A percentile compares a stretch with the other conserved stretches of the same genome.
Evolutionary conservation across 2,888 invertebrate species (phyloP).

Genomic region (Sicus ferrugineus): DNA sequence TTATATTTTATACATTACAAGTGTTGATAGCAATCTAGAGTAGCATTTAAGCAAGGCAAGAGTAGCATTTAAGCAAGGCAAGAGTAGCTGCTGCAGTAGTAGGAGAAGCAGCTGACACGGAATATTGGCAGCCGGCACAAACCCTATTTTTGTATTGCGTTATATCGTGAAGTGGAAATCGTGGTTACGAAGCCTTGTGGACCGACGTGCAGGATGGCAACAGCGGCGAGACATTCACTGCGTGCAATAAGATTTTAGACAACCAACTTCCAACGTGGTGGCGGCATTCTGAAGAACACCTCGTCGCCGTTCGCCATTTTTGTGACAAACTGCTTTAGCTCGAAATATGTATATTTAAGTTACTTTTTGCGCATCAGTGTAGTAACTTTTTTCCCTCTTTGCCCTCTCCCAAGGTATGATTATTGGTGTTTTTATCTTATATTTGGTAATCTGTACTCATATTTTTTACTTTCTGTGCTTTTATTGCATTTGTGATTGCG

Average conservation of each 20-base stretch:
- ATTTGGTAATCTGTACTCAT: conserved; percentile 25
- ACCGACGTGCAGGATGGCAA: conserved; percentile 18
- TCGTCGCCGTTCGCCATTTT: conserved; percentile 52
- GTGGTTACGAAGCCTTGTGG: no score
- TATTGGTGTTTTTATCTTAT: conserved; percentile 4
- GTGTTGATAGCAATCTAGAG: conserved; percentile 22
- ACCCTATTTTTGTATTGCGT: no score
- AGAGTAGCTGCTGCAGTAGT: neutral
- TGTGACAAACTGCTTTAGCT: neutral
- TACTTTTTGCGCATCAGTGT: conserved; percentile 4
- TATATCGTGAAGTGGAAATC: no score
- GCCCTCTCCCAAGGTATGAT: neutral
- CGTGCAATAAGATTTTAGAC: conserved; percentile 18
- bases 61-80: conserved; percentile 14
- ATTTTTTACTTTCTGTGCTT: no score
- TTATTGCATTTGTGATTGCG: conserved; percentile 15
- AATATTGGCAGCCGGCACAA: no score
- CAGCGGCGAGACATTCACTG: conserved; percentile 20
- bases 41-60: conserved; percentile 18
- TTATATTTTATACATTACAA: conserved; percentile 37
- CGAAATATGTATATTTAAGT: conserved; percentile 6
- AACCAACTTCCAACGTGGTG: neutral
- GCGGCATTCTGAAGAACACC: neutral
- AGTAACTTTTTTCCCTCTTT: neutral
- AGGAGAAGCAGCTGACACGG: no score